Base-by-base conservation (phyloP, 1,140 invertebrate species). In the Drosophila equinoxialis region DNA sequence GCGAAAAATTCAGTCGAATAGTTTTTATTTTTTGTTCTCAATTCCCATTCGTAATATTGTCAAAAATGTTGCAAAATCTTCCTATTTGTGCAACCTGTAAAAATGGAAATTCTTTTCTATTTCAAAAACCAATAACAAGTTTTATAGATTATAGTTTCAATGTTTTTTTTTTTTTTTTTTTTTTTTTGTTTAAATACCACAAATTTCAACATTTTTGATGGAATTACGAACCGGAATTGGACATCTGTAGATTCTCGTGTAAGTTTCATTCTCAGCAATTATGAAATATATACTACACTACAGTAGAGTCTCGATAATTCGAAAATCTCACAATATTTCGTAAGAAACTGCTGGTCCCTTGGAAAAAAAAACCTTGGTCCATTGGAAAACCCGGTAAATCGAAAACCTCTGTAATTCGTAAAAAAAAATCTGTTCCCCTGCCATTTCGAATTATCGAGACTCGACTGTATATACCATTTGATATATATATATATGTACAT, bases 241-340 rank as follows among this genome's bases (percentile, higher is more conserved):
- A 51, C 45, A 30, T 30, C 6, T 30, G 30, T 30, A 48, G 41
- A 23, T 42, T 41, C 23, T 45, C 30, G 68, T 20, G 72, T 68
- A 64, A 74, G 65, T 74, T 74, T 74, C 58, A 55, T 59, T 74
- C 72, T 75, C 72, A 75, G 57, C 58, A 75, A 58, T 42, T 72
- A 74, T 59, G 63, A 68, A 75, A 55, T 57, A 71, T 45, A 71
- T 84, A 68, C 77, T 74, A 77, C 77, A 73, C 70, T 58, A 17
- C 17, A 17, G 17, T 17, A 17, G 17, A 17, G 17, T 17, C 17
- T 17, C 17, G 17, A 17, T 17, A 17, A 17, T 17, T 17, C 17
- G 17, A 1, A 17, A 17, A 17, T 1, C 17, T 17, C 17, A 17
- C 17, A 17, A 17, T 1, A 17, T 17, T 17, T 17, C 17, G 17